Percentiles rank a stretch among this genome's conserved stretches.
These are phyloP conservation scores for Onychomys leucogaster DNA, from an alignment of 2,797 vertebrate genomes.

Conservation along the genomic window DNA sequence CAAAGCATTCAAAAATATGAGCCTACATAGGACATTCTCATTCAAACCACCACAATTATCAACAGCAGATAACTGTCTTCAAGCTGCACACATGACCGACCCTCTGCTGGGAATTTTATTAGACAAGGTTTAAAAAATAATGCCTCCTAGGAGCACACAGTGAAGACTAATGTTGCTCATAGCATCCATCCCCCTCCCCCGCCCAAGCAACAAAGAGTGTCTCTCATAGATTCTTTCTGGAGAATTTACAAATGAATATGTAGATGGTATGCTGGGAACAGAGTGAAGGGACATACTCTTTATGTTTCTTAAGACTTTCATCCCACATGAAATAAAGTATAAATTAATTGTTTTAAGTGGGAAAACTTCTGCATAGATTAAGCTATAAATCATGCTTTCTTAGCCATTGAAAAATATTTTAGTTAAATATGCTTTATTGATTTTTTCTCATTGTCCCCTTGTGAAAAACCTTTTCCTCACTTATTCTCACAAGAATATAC, in stretches of 20 bases:
- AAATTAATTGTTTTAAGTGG: background rate
- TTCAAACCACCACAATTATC: background rate
- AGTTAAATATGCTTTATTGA: background rate
- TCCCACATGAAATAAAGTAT: background rate
- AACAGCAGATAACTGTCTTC: slow-evolving; percentile 62
- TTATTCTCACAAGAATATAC: background rate
- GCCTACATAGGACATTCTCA: background rate
- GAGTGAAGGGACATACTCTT: background rate
- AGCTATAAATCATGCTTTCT: background rate
- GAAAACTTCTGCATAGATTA: background rate
- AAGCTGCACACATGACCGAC: no score
- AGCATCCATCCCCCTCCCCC: background rate
- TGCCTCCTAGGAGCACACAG: background rate
- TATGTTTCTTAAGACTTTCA: background rate
- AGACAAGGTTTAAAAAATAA: background rate
- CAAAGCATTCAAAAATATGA: background rate
- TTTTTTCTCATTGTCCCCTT: background rate
- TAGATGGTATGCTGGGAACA: background rate
- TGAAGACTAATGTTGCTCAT: slow-evolving; percentile 17
- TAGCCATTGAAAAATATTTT: background rate
- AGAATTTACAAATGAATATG: background rate
- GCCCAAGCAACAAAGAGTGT: background rate
- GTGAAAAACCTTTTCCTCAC: background rate
- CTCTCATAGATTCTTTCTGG: background rate
- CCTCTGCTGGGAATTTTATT: background rate